Percentiles rank a stretch among this genome's conserved stretches.
phyloP scores from a whole-genome alignment of 2,888 invertebrate genomes.

The Miltochrista miniata region DNA sequence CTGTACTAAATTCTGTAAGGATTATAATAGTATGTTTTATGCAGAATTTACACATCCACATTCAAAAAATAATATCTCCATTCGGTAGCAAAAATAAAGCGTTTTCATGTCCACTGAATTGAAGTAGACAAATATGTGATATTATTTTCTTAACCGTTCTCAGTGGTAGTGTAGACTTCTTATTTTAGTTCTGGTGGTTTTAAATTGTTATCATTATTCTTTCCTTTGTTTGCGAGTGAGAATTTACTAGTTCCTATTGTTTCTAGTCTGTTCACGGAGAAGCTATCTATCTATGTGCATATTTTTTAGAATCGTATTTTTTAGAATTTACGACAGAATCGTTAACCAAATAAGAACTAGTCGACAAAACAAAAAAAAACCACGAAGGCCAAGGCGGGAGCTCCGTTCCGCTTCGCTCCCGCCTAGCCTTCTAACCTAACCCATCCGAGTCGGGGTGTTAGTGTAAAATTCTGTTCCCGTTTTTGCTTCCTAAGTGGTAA shows the following conservation, averaged over 20 bases:
- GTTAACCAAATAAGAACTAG: no score
- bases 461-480: no score
- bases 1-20: no score
- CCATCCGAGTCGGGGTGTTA: no score
- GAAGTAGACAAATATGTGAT: constrained; percentile 32
- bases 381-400: no score
- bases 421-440: no score
- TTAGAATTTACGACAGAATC: no score
- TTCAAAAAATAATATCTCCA: constrained; percentile 16
- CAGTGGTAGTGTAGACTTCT: constrained; percentile 20
- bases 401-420: no score
- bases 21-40: constrained; percentile 17
- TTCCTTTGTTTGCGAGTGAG: constrained; percentile 21
- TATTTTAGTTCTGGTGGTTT: constrained; percentile 19
- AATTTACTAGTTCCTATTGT: constrained; percentile 20
- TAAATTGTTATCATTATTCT: constrained; percentile 38
- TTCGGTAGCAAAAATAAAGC: constrained; percentile 29
- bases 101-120: constrained; percentile 27
- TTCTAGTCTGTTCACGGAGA: not conserved
- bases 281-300: not conserved
- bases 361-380: no score
- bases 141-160: constrained; percentile 25
- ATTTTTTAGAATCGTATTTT: no score
- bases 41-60: constrained; percentile 10
- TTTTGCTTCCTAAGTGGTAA: no score